These are phyloP conservation scores for Stigmatopora argus DNA, from an alignment of 2,113 vertebrate genomes.

Conservation along the genomic window DNA sequence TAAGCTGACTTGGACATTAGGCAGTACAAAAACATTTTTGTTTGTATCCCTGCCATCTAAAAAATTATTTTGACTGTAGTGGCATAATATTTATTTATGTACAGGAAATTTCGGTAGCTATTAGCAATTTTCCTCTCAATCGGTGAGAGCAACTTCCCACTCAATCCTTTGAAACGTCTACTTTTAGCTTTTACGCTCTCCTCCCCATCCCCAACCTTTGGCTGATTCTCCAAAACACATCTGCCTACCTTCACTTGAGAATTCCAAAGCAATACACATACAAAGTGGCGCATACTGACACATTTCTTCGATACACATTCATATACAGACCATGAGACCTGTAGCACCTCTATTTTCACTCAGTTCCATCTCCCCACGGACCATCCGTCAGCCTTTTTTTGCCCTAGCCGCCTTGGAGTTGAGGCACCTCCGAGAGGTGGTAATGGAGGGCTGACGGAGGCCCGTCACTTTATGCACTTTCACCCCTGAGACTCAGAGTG, in stretches of 20 bases:
- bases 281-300: conserved; percentile 18
- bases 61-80: conserved; percentile 21
- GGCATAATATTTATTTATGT: conserved; percentile 36
- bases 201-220: conserved; percentile 5
- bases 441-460: conserved; percentile 71
- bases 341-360: conserved; percentile 35
- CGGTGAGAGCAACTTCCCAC: not conserved
- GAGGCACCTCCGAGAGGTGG: conserved; percentile 63
- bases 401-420: conserved; percentile 52
- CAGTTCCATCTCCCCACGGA: conserved; percentile 32
- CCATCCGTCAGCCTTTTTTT: conserved; percentile 55
- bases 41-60: conserved; percentile 35
- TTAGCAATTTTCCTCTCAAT: not conserved
- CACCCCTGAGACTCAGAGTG: conserved; percentile 64
- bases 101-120: conserved; percentile 17
- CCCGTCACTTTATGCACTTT: conserved; percentile 73
- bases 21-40: conserved; percentile 30
- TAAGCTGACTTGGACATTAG: conserved; percentile 38
- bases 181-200: not conserved
- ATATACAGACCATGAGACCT: conserved; percentile 27
- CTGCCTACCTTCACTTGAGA: conserved; percentile 21
- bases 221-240: conserved; percentile 9
- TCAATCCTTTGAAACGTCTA: conserved; percentile 5
- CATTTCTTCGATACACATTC: conserved; percentile 11
- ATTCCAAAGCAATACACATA: conserved; percentile 17